Evolutionary conservation across 64 coral and sea anemone species (phyloP).

Genomic region (Dendronephthya gigantea): DNA sequence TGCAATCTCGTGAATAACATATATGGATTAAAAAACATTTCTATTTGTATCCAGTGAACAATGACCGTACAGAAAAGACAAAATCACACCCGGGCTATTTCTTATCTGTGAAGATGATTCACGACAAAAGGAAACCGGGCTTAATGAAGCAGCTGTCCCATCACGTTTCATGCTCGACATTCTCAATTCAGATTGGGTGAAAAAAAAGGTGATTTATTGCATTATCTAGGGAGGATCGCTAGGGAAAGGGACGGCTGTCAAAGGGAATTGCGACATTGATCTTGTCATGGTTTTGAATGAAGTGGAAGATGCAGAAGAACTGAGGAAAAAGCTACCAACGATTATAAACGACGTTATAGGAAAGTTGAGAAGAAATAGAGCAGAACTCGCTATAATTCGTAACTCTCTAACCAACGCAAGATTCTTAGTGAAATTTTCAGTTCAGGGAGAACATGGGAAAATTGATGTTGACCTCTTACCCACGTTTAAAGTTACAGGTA

Average conservation of each 20-base stretch:
- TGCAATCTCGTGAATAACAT: too few species aligned
- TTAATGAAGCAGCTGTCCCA: too few species aligned
- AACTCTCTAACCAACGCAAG: background rate
- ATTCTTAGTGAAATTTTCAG: background rate
- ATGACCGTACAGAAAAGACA: too few species aligned
- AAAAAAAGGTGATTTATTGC: too few species aligned
- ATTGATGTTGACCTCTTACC: background rate
- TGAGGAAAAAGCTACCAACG: background rate
- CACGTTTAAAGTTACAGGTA: background rate
- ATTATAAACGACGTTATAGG: background rate
- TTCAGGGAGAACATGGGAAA: background rate
- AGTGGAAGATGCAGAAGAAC: conserved; percentile 10
- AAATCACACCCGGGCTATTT: too few species aligned
- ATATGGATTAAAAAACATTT: too few species aligned
- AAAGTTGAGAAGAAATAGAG: background rate
- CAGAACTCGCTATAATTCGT: background rate
- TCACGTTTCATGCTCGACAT: too few species aligned
- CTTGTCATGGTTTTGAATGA: conserved; percentile 32
- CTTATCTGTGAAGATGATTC: too few species aligned
- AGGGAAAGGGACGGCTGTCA: conserved; percentile 42
- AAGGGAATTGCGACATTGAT: conserved; percentile 40
- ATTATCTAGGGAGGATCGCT: conserved; percentile 33
- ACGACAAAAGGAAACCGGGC: too few species aligned
- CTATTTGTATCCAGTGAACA: too few species aligned
- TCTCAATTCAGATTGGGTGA: too few species aligned